These are phyloP conservation scores for Lobophora halterata DNA, from an alignment of 2,888 invertebrate species.

Conservation along the genomic window DNA sequence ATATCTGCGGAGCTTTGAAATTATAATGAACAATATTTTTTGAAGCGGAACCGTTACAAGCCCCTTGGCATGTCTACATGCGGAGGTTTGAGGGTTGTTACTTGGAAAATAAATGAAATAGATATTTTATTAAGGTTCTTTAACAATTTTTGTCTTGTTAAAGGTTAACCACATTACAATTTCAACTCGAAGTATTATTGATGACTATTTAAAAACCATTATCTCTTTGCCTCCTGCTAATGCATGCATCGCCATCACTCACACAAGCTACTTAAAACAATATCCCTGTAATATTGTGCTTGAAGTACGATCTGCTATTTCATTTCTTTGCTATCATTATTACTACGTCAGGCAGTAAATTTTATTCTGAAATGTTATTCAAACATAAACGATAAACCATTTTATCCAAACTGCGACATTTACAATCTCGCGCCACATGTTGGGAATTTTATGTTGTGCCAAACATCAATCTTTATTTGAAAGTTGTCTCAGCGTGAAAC, in stretches of 20 bases:
- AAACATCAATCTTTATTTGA: conserved; percentile 36
- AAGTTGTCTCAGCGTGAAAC: conserved; percentile 33
- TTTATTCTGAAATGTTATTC: conserved; percentile 19
- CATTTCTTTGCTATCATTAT: conserved; percentile 12
- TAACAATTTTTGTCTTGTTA: no score
- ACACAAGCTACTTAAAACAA: no score
- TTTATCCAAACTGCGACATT: conserved; percentile 15
- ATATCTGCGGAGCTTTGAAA: conserved; percentile 26
- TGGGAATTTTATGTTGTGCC: conserved; percentile 27
- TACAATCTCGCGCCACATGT: conserved; percentile 23
- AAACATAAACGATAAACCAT: conserved; percentile 22
- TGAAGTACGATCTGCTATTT: conserved; percentile 10
- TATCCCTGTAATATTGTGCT: conserved; percentile 15
- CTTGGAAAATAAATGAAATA: conserved; percentile 19
- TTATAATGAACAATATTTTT: conserved; percentile 29
- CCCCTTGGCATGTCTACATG: conserved; percentile 21
- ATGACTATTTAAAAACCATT: no score
- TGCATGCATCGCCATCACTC: no score
- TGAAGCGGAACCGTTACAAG: conserved; percentile 27
- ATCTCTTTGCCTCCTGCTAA: no score
- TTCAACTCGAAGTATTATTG: no score
- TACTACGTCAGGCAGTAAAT: conserved; percentile 13
- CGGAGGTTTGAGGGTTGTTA: conserved; percentile 16
- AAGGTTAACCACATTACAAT: no score
- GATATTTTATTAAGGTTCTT: no score